Conservation (phyloP, 2,888 invertebrate species). For the Sycophila texana region DNA sequence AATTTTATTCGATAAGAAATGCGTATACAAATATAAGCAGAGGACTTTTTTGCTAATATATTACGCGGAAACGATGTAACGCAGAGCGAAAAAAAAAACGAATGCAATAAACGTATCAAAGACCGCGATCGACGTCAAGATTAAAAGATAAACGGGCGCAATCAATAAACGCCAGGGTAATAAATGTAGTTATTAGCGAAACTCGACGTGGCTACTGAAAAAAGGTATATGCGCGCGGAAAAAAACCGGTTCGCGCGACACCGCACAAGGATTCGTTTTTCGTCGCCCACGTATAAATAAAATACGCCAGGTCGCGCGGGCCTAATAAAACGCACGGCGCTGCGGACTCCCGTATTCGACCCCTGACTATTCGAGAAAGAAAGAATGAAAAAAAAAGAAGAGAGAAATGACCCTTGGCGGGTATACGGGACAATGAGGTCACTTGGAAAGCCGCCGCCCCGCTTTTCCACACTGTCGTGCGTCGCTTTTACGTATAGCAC, state of each 20-base stretch:
- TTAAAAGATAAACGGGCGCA: slow-evolving; percentile 37
- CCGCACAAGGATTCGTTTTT: slow-evolving; percentile 23
- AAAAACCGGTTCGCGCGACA: slow-evolving; percentile 30
- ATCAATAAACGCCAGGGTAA: slow-evolving; percentile 48
- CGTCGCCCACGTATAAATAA: background rate
- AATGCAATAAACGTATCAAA: slow-evolving; percentile 13
- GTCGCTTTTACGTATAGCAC: slow-evolving; percentile 39
- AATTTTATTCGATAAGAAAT: too few species aligned
- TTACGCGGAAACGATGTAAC: background rate
- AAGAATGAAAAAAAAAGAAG: background rate
- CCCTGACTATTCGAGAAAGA: background rate
- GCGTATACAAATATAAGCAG: too few species aligned
- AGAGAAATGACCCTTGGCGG: slow-evolving; percentile 55
- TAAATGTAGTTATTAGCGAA: slow-evolving; percentile 51
- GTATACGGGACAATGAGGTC: slow-evolving; percentile 66
- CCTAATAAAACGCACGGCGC: background rate
- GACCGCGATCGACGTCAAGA: slow-evolving; percentile 11
- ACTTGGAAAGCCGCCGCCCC: slow-evolving; percentile 63
- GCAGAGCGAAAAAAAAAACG: background rate
- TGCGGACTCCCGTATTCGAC: background rate
- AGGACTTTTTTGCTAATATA: too few species aligned
- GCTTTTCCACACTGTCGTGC: slow-evolving; percentile 22
- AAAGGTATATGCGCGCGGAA: slow-evolving; percentile 17
- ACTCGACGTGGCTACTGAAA: slow-evolving; percentile 41
- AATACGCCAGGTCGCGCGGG: background rate